Conservation (phyloP, 2,797 vertebrate species). For the Aphelocoma californica region DNA sequence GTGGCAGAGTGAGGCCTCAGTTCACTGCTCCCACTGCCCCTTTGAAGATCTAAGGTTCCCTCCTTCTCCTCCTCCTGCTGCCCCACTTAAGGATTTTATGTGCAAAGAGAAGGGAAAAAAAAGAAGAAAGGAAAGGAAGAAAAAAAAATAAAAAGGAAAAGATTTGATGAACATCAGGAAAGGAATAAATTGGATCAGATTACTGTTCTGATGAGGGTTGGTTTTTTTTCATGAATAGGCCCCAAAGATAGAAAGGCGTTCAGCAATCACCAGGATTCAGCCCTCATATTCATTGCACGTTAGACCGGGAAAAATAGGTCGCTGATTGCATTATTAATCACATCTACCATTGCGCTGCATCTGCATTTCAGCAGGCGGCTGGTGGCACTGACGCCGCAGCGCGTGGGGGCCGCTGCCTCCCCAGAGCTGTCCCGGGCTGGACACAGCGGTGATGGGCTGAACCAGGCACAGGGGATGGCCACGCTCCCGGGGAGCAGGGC, state of each 20-base stretch:
- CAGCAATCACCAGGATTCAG: conserved; percentile 66
- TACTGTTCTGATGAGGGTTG: conserved; percentile 52
- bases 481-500: accelerated
- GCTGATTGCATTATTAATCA: conserved; percentile 71
- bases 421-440: background rate
- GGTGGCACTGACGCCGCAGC: background rate
- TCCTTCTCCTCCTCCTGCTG: conserved; percentile 15
- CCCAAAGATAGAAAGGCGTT: conserved; percentile 63
- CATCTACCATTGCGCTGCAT: conserved; percentile 7
- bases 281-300: conserved; percentile 53
- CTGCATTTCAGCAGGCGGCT: conserved; percentile 49
- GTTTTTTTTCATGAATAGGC: conserved; percentile 53
- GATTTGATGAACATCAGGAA: conserved; percentile 68
- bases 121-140: conserved; percentile 19
- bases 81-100: conserved; percentile 48
- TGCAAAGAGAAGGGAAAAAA: background rate
- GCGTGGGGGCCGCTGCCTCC: background rate
- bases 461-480: accelerated
- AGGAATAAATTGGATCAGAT: conserved; percentile 65
- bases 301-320: conserved; percentile 61
- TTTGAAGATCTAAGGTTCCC: conserved; percentile 26
- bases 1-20: background rate
- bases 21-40: background rate
- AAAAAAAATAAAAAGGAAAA: conserved; percentile 47
- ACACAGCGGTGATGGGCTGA: accelerated